Base-by-base conservation (phyloP, 2,797 vertebrate genomes). In the Myotis daubentonii region DNA sequence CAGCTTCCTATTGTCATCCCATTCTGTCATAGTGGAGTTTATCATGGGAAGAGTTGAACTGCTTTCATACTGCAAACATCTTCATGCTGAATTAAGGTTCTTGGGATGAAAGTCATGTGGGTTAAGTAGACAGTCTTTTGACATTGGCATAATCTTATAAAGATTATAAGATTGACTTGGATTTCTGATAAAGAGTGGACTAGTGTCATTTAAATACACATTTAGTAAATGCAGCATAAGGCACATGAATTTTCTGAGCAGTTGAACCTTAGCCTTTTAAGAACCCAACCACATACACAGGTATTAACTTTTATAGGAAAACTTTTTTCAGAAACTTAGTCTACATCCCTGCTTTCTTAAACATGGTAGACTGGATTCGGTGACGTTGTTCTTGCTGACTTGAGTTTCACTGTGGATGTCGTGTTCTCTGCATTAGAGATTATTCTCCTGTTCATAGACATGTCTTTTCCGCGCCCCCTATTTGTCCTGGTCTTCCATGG, bases 281-380 rank as follows among this genome's bases (percentile, higher is more conserved):
- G 75, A 74, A 6, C 38, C 41, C 1, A 47, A 0, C 80, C 55
- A 12, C 33, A 10, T 15, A 6, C 23, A 11, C 28, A 23, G 12
- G 60, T 9, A 5, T 38, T 47, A 30, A 8, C 19, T 72, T 33
- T 33, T 41, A 16, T 8, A 23, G 15, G 71, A 74, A 68, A 70
- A 30, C 30, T 53, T n/a, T 74, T 87, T 30, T 23, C 79, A 90
- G 75, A 87, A 41, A 38, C 1, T 19, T 20, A 5, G 8, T 2
- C 16, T 5, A 0, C 3, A 0, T 13, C 33, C n/a, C 2, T 44
- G 53, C 28, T 7, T 74, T 36, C 49, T 47, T 36, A 1, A 47
- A 38, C 60, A 28, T 12, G 9, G 41, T 13, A 23, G 65, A 36
- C 41, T 17, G 23, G 23, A 15, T 5, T 3, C 9, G 11, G 6